A percentile compares a stretch with the other conserved stretches of the same genome.
These are phyloP conservation scores for Orthosia gothica DNA, from an alignment of 2,888 invertebrate species.

Conservation along the genomic window DNA sequence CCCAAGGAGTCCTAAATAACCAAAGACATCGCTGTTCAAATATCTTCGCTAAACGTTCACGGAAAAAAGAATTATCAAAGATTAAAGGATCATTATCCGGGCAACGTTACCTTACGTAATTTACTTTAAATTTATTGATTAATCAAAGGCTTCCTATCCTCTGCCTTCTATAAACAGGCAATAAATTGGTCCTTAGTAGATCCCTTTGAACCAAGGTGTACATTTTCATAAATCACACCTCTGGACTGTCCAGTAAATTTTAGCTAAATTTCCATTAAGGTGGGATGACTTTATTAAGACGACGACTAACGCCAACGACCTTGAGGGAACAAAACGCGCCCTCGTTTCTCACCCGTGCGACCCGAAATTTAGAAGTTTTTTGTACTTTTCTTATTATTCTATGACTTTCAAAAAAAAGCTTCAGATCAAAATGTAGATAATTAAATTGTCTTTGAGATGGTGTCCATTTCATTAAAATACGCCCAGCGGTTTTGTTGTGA, in stretches of 20 bases:
- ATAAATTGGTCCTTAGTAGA: conserved; percentile 38
- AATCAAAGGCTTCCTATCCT: conserved; percentile 32
- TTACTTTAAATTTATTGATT: conserved; percentile 45
- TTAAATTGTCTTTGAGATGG: too few species aligned
- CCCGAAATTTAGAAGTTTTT: too few species aligned
- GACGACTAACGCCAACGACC: too few species aligned
- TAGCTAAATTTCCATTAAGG: conserved; percentile 52
- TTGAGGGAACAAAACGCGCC: too few species aligned
- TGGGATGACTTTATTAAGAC: conserved; percentile 55
- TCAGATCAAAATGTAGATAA: too few species aligned
- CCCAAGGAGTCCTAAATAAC: conserved; percentile 18
- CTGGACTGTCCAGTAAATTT: conserved; percentile 54
- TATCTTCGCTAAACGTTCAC: conserved; percentile 2
- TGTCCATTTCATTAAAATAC: too few species aligned
- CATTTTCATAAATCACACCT: conserved; percentile 50
- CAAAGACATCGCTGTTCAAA: conserved; percentile 9
- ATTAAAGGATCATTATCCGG: conserved; percentile 31
- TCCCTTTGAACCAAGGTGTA: conserved; percentile 40
- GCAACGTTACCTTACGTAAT: conserved; percentile 33
- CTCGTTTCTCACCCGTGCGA: too few species aligned
- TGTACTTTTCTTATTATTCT: too few species aligned
- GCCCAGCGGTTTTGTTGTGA: too few species aligned
- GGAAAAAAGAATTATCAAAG: conserved; percentile 33
- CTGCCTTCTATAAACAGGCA: conserved; percentile 29
- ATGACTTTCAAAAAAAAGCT: too few species aligned